These are phyloP conservation scores for Diadromus collaris DNA, from an alignment of 2,888 invertebrate species.

Conservation along the genomic window DNA sequence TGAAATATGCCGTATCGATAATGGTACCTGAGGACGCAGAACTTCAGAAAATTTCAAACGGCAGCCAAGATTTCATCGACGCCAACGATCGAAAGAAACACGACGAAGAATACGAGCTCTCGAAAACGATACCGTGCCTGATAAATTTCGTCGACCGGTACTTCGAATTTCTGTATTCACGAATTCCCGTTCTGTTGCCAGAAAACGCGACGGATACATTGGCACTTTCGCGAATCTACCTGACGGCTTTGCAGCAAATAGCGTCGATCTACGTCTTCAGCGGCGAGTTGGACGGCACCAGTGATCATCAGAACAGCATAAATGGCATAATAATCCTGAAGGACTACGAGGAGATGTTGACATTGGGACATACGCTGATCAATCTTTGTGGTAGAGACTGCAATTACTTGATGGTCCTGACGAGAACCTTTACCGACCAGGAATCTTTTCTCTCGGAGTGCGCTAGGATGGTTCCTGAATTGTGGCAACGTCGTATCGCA, in stretches of 20 bases:
- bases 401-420: conserved; percentile 62
- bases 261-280: conserved; percentile 55
- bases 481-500: conserved; percentile 65
- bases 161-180: conserved; percentile 36
- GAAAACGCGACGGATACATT: conserved; percentile 13
- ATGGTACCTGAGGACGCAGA: conserved; percentile 33
- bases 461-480: conserved; percentile 36
- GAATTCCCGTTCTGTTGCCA: conserved; percentile 56
- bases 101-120: not conserved
- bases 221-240: conserved; percentile 40
- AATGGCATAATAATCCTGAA: conserved; percentile 63
- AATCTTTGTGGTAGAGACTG: conserved; percentile 66
- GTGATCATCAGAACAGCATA: conserved; percentile 13
- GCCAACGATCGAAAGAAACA: conserved; percentile 10
- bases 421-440: conserved; percentile 51
- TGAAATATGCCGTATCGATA: too few relatives aligned
- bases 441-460: conserved; percentile 65
- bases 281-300: not conserved
- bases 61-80: conserved; percentile 12
- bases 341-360: conserved; percentile 54
- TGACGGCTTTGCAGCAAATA: conserved; percentile 47
- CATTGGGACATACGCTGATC: conserved; percentile 37
- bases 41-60: not conserved
- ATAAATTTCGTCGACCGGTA: conserved; percentile 56
- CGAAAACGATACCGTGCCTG: conserved; percentile 59